These are phyloP conservation scores for Limnothrissa miodon DNA, from an alignment of 2,113 vertebrate genomes.

Conservation along the genomic window DNA sequence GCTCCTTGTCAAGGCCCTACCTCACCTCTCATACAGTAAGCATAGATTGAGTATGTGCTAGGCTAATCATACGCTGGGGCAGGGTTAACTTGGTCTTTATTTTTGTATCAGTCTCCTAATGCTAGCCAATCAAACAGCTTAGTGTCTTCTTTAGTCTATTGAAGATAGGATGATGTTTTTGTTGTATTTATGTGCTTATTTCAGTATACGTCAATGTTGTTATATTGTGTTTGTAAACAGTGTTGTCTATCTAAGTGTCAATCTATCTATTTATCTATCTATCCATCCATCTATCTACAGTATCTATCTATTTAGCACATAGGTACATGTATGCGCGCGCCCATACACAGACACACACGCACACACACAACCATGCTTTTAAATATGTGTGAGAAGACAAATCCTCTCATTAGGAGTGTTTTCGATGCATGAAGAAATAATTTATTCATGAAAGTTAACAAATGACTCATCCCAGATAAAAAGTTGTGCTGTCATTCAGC, in stretches of 20 bases:
- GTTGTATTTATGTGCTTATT: neutral
- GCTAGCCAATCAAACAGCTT: no score
- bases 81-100: no score
- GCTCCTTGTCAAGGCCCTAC: neutral
- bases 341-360: constrained; percentile 36
- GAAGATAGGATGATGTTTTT: neutral
- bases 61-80: no score
- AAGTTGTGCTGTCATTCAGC: constrained; percentile 49
- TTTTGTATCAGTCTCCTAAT: no score
- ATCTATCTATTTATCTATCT: neutral
- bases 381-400: constrained; percentile 59
- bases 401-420: constrained; percentile 68
- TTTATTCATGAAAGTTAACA: constrained; percentile 72
- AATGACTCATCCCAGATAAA: constrained; percentile 60
- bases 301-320: neutral
- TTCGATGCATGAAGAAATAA: constrained; percentile 70
- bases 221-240: neutral
- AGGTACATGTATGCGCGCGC: constrained; percentile 22
- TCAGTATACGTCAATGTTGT: no score
- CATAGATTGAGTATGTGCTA: no score
- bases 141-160: no score
- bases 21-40: no score
- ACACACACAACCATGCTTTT: neutral
- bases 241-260: neutral
- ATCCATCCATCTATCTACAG: neutral